These are phyloP conservation scores for Cylas formicarius DNA, from an alignment of 1,140 invertebrate genomes.

Conservation along the genomic window DNA sequence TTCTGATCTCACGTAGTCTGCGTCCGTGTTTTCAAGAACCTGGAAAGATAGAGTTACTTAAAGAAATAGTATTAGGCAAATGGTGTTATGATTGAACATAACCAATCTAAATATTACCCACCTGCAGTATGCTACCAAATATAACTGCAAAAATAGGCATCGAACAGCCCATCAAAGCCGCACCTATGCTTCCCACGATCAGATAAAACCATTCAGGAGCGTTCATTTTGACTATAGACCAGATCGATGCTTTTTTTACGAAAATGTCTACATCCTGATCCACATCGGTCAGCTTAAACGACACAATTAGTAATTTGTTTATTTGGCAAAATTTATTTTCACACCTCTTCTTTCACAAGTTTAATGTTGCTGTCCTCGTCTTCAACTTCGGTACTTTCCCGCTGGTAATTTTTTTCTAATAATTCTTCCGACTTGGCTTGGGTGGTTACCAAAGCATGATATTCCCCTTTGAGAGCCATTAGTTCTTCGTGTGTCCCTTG, in stretches of 20 bases:
- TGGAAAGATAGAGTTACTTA: no score
- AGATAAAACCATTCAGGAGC: conserved; percentile 71
- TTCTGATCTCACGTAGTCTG: conserved; percentile 49
- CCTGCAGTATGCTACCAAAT: conserved; percentile 77
- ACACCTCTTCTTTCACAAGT: neutral
- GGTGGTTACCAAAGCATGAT: conserved; percentile 58
- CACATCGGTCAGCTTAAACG: conserved; percentile 6
- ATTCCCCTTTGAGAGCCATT: conserved; percentile 60
- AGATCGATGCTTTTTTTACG: conserved; percentile 38
- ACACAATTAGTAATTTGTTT: neutral
- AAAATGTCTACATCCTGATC: conserved; percentile 21
- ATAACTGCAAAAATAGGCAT: conserved; percentile 76
- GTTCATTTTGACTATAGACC: conserved; percentile 65
- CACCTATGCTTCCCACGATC: conserved; percentile 60
- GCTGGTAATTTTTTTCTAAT: conserved; percentile 39
- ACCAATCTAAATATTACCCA: conserved; percentile 35
- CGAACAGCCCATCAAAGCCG: conserved; percentile 63
- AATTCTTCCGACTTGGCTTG: conserved; percentile 39
- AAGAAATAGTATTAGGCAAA: no score
- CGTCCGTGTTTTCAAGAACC: conserved; percentile 38
- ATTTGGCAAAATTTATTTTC: neutral
- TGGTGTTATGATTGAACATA: no score
- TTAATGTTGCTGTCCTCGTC: neutral
- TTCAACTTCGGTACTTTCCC: conserved; percentile 12
- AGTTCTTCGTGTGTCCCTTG: conserved; percentile 76